Evolutionary conservation across 2,113 vertebrate species (phyloP), one percentile per base, ranked within the genome.

Genomic region (Channa argus): DNA sequence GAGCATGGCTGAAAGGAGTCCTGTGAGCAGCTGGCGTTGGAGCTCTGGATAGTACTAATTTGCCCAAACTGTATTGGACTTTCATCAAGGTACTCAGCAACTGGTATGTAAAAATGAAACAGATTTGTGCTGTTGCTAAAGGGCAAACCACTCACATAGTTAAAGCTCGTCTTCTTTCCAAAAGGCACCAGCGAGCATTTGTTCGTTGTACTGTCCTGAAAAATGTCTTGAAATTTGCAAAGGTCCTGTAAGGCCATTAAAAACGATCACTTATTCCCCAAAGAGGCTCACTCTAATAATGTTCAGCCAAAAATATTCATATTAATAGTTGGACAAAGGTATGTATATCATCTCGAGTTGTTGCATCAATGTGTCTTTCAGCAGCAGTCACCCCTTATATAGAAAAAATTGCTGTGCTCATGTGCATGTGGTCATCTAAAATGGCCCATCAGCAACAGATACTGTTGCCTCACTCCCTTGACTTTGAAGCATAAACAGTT

Each of bases 211-310:
- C n/a, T 11, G 8, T 67, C 80, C 44, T 58, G 1, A 39, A 79
- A 79, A 0, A 38, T 14, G 8, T 79, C 54, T 61, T 84, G 81
- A 81, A 91, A 90, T 37, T 89, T 73, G 63, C 95, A 95, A 2
- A 96, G n/a, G 8, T 91, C 87, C 75, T 91, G 80, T 24, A 92
- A 77, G 90, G 96, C 96, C 96, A 97, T 96, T 56, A 36, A 44
- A 59, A 33, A 53, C 3, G 3, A 43, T 46, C 5, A 44, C 1
- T n/a, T 59, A 8, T 62, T 6, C 3, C 37, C 1, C 8, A 2
- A 5, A 15, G 24, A 9, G 36, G 64, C 34, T 43, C 10, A 49
- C 12, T 55, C 2, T 1, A 3, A 63, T 61, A 2, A 33, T 24
- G 6, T 53, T 37, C 3, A 36, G 2, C 45, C 2, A 38, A 6